These are phyloP conservation scores for Callyntrura guangdongensis DNA, from an alignment of 2,888 invertebrate genomes.

Conservation along the genomic window DNA sequence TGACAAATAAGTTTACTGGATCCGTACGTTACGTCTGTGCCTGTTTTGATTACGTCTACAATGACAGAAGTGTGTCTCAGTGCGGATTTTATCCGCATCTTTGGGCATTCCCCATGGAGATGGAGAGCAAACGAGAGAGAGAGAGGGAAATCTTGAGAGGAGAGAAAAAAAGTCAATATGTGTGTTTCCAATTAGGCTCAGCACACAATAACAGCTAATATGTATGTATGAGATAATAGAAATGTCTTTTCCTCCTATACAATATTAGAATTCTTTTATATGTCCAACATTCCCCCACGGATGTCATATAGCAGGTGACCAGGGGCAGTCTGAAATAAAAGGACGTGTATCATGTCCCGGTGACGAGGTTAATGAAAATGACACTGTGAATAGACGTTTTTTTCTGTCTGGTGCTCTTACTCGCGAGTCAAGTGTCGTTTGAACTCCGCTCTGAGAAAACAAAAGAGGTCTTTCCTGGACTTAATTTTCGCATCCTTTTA, in stretches of 20 bases:
- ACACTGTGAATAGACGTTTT: not conserved
- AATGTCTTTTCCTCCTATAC: not conserved
- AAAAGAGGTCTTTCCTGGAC: slow-evolving; percentile 45
- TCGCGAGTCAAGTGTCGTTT: not conserved
- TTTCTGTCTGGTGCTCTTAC: too few species aligned
- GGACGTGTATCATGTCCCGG: slow-evolving; percentile 1
- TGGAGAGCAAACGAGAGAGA: too few species aligned
- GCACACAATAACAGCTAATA: slow-evolving; percentile 28
- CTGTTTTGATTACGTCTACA: too few species aligned
- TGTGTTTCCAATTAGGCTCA: slow-evolving; percentile 48
- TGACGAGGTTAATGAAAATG: not conserved
- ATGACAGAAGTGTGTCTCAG: not conserved
- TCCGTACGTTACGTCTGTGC: too few species aligned
- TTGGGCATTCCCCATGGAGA: slow-evolving; percentile 57
- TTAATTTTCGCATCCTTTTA: slow-evolving; percentile 49
- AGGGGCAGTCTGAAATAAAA: too few species aligned
- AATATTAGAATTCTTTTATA: not conserved
- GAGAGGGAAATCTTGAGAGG: too few species aligned
- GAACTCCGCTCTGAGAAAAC: not conserved
- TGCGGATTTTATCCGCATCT: not conserved
- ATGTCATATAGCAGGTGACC: too few species aligned
- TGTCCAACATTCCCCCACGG: too few species aligned
- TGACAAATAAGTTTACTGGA: slow-evolving; percentile 40
- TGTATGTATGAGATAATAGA: too few species aligned
- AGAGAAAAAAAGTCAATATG: slow-evolving; percentile 68